phyloP scores from a whole-genome alignment of 2,797 vertebrate genomes.

The Perodicticus potto region DNA sequence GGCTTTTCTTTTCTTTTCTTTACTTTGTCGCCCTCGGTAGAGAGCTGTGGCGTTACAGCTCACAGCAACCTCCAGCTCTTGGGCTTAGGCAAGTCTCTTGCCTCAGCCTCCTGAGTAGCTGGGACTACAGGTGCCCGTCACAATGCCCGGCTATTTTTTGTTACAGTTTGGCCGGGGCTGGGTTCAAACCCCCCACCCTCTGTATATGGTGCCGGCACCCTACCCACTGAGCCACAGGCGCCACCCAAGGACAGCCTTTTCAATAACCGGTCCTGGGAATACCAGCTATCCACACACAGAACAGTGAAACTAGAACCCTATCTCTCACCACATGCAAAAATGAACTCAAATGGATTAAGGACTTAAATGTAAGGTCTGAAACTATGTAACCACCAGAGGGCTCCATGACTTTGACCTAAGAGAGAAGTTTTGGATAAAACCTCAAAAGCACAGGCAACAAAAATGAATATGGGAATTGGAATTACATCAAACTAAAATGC shows the following conservation, averaged over 20 bases:
- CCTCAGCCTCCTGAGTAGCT: no score
- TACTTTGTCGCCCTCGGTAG: no score
- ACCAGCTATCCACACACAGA: not conserved
- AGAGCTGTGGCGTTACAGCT: no score
- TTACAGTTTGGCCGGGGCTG: no score
- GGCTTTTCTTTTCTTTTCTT: not conserved
- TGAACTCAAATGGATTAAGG: not conserved
- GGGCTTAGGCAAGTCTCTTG: no score
- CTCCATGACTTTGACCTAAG: not conserved
- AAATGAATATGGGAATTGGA: not conserved
- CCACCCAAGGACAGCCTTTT: not conserved
- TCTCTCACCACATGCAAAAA: not conserved
- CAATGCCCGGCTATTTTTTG: no score
- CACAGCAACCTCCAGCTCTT: no score
- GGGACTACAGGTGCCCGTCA: no score
- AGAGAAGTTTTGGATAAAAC: not conserved
- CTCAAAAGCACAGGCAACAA: not conserved
- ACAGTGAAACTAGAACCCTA: not conserved
- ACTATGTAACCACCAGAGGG: not conserved
- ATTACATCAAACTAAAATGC: not conserved
- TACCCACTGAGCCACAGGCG: no score
- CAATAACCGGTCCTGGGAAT: not conserved
- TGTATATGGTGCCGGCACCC: no score
- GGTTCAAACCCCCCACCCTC: no score
- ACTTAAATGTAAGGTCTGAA: not conserved